Conservation (phyloP, 2,797 vertebrate species). For the Mus caroli region DNA sequence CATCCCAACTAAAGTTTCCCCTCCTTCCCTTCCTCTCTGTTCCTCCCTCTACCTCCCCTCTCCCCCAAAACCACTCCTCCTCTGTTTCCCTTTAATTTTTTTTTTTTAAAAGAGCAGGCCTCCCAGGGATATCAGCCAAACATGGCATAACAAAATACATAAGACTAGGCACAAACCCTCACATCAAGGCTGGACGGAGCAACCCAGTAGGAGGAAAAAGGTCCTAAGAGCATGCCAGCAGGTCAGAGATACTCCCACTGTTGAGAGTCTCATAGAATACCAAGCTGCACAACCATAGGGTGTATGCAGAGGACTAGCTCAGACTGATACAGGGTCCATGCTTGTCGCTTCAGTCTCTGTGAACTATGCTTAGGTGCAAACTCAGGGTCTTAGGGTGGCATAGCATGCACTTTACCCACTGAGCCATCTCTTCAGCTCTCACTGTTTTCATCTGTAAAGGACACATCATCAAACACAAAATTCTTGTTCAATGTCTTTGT, state of each 20-base stretch:
- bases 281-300: not conserved
- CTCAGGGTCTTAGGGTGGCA: no score
- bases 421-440: not conserved
- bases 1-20: not conserved
- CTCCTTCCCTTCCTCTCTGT: not conserved
- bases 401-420: no score
- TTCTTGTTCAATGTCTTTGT: not conserved
- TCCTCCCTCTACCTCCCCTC: not conserved
- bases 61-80: not conserved
- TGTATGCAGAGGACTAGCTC: not conserved
- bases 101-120: not conserved
- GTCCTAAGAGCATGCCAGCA: not conserved
- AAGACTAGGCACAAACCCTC: not conserved
- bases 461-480: not conserved
- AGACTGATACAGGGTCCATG: not conserved
- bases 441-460: not conserved
- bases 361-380: not conserved
- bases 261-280: not conserved
- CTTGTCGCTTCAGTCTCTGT: not conserved
- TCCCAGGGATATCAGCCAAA: not conserved
- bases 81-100: not conserved
- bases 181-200: not conserved
- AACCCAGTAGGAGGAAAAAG: not conserved
- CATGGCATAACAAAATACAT: not conserved
- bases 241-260: not conserved